phyloP scores from a whole-genome alignment of 2,113 vertebrate genomes.

The Anolis carolinensis region DNA sequence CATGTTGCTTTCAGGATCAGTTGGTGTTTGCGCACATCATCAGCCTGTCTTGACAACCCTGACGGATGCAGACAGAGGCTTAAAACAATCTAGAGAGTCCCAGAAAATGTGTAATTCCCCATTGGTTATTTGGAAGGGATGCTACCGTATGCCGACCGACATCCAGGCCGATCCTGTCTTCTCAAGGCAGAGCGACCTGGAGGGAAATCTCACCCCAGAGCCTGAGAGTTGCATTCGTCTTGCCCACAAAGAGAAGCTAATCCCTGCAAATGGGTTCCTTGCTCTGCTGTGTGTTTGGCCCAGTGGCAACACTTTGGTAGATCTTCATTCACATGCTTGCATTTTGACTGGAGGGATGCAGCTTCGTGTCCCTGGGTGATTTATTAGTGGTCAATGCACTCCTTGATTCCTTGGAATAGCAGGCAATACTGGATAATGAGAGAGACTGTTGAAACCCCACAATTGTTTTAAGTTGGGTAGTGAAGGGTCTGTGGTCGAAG shows the following conservation, averaged over 20 bases:
- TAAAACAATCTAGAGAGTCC: not conserved
- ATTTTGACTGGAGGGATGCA: not conserved
- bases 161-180: not conserved
- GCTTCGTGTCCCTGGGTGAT: too few species aligned
- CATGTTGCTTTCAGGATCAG: not conserved
- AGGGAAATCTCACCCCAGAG: not conserved
- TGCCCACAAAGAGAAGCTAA: not conserved
- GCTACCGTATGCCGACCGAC: not conserved
- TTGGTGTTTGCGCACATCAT: not conserved
- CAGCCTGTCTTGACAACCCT: not conserved
- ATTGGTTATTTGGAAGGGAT: not conserved
- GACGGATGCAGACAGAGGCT: not conserved
- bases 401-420: too few species aligned
- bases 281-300: not conserved
- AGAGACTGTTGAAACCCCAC: too few species aligned
- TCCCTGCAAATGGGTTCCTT: not conserved
- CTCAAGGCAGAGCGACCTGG: not conserved
- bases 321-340: not conserved
- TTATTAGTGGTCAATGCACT: too few species aligned
- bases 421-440: too few species aligned
- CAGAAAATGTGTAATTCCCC: not conserved
- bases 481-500: too few species aligned
- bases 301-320: not conserved
- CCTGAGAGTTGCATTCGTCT: not conserved
- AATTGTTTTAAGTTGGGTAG: too few species aligned